These are phyloP conservation scores for Phyllostomus hastatus DNA, from an alignment of 2,113 vertebrate species.

Conservation along the genomic window DNA sequence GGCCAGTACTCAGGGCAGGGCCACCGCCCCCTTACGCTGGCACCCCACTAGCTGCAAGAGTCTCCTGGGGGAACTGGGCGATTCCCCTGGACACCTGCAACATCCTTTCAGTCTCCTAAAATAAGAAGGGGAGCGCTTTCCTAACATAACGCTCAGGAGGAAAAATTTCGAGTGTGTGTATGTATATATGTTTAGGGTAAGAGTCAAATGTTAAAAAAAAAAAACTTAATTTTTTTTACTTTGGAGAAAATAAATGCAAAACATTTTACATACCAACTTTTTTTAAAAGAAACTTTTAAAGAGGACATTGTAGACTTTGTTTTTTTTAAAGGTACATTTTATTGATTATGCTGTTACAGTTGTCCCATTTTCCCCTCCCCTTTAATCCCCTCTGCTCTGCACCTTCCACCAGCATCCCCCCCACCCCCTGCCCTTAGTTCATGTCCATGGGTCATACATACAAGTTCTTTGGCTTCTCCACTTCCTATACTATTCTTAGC, in stretches of 20 bases:
- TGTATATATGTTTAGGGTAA: not conserved
- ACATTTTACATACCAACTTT: not conserved
- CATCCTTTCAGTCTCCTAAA: not conserved
- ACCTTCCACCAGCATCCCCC: no score
- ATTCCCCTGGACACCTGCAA: not conserved
- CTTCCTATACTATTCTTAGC: no score
- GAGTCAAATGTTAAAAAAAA: not conserved
- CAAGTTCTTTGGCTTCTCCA: no score
- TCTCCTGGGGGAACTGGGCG: not conserved
- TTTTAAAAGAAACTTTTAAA: not conserved
- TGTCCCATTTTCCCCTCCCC: no score
- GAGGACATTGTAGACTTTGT: not conserved
- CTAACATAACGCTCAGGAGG: not conserved
- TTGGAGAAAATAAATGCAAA: not conserved
- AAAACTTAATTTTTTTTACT: not conserved
- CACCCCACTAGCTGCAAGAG: not conserved
- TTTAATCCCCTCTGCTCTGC: no score
- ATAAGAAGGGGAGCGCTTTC: not conserved
- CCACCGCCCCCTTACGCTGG: not conserved
- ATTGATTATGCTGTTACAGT: no score
- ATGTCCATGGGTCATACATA: no score
- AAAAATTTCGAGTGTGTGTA: not conserved
- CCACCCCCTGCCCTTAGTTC: no score
- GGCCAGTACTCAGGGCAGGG: fast-evolving
- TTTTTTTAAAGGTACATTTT: no score